Percentiles rank a stretch among this genome's conserved stretches.
These are phyloP conservation scores for Strigamia maritima DNA, from an alignment of 2,888 invertebrate species.

Conservation along the genomic window DNA sequence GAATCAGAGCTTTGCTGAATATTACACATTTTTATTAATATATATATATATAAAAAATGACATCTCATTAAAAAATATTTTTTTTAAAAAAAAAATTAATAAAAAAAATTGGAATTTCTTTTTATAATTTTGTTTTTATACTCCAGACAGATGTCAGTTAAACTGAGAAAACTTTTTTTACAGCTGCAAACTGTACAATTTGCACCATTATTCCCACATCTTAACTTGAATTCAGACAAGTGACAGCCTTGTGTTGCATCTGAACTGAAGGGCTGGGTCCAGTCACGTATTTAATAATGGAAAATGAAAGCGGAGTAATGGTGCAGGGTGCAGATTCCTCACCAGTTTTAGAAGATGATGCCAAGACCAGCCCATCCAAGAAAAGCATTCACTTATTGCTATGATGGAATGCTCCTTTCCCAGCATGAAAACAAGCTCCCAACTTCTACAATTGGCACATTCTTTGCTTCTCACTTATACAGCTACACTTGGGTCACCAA, in stretches of 20 bases:
- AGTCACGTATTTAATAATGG: slow-evolving; percentile 37
- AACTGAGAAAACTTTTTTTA: neutral
- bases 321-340: slow-evolving; percentile 7
- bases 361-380: neutral
- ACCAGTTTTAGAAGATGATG: neutral
- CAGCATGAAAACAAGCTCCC: neutral
- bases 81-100: neutral
- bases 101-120: neutral
- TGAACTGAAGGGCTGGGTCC: slow-evolving; percentile 28
- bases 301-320: slow-evolving; percentile 33
- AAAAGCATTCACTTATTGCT: slow-evolving; percentile 26
- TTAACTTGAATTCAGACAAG: neutral
- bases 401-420: slow-evolving; percentile 18
- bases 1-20: too few species aligned
- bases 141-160: neutral
- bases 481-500: neutral
- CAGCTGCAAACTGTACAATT: neutral
- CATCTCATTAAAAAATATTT: too few species aligned
- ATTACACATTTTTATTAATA: too few species aligned
- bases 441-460: slow-evolving; percentile 24
- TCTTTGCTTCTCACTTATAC: neutral
- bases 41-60: too few species aligned
- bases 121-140: neutral
- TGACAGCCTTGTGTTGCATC: neutral
- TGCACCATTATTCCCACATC: neutral